Base-by-base conservation (phyloP, 2,797 vertebrate species). In the Poecilia picta region DNA sequence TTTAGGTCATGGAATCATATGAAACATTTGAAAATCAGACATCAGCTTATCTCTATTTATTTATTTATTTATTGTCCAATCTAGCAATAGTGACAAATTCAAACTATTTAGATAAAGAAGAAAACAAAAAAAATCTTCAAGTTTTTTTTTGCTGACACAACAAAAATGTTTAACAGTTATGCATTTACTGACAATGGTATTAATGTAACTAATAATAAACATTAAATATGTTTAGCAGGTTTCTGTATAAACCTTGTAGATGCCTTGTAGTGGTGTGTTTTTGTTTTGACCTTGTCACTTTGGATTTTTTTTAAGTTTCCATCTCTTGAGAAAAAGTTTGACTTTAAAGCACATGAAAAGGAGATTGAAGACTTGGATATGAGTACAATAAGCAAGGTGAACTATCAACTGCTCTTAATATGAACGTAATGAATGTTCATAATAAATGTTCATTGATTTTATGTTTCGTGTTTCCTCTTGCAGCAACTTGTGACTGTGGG, bases 331-430 rank as follows among this genome's bases (percentile, higher is more conserved):
- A 97, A 97, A 87, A 94, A 92, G 46, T 92, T 96, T 89, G 97
- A 98, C 89, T 98, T 98, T 87, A 97, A 94, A 95, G 98, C 98
- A 5, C 98, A 99, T 0, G 94, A 97, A 0, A 97, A 96, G 25
- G 98, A 99, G 89, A 95, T 99, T 0, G 97, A 98, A 86, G 98
- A 99, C 81, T 91, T 99, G 1, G 95, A 98, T 0, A 93, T 98
- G 78, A 97, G 97, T 81, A 96, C 96, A 16, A 95, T 95, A 74
- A 97, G 97, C 88, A 98, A 98, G 98, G 98, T 98, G 76, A 78
- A n/a, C 46, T 47, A 31, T 33, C 31, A 47, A 45, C 25, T 8
- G 15, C 18, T 74, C 25, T 8, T 16, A 5, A 7, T 77, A 33
- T 74, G 18, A 1, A 36, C 41, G 4, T 78, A 12, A 25, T 71